Percentiles rank a stretch among this genome's conserved stretches.
phyloP scores from a whole-genome alignment of 2,113 vertebrate species.

The Channa argus region DNA sequence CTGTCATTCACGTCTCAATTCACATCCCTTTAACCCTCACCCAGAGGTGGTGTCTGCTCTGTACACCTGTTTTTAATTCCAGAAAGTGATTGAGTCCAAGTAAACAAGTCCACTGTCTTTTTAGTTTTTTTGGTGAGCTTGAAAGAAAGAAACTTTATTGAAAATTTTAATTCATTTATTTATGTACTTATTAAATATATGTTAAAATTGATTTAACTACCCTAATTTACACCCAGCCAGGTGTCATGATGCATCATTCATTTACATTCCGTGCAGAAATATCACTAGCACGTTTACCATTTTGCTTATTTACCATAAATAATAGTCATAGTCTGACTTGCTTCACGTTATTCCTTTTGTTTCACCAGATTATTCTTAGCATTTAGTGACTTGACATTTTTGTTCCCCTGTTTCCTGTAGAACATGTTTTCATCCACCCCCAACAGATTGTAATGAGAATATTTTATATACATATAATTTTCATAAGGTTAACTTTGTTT shows the following conservation, averaged over 20 bases:
- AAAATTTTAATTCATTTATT: conserved; percentile 21
- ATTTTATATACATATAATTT: no score
- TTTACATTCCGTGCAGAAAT: conserved; percentile 55
- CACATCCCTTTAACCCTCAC: conserved; percentile 23
- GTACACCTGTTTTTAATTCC: conserved; percentile 35
- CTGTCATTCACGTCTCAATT: conserved; percentile 47
- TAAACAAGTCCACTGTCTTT: not conserved
- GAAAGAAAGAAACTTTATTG: not conserved
- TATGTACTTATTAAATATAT: not conserved
- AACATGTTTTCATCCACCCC: not conserved
- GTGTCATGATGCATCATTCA: conserved; percentile 13
- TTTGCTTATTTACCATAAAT: not conserved
- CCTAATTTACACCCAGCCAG: not conserved
- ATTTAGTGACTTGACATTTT: not conserved
- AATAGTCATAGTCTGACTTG: conserved; percentile 3
- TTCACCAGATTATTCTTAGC: conserved; percentile 24
- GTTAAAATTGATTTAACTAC: not conserved
- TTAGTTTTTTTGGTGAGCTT: not conserved
- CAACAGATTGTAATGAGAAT: not conserved
- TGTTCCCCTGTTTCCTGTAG: not conserved
- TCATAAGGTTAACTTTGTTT: no score
- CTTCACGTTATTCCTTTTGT: conserved; percentile 31
- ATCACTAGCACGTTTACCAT: conserved; percentile 26
- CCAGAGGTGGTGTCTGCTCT: not conserved
- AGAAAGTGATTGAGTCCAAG: conserved; percentile 22